Percentiles rank a stretch among this genome's conserved stretches.
These are phyloP conservation scores for Vultur gryphus DNA, from an alignment of 2,797 vertebrate species.

Conservation along the genomic window DNA sequence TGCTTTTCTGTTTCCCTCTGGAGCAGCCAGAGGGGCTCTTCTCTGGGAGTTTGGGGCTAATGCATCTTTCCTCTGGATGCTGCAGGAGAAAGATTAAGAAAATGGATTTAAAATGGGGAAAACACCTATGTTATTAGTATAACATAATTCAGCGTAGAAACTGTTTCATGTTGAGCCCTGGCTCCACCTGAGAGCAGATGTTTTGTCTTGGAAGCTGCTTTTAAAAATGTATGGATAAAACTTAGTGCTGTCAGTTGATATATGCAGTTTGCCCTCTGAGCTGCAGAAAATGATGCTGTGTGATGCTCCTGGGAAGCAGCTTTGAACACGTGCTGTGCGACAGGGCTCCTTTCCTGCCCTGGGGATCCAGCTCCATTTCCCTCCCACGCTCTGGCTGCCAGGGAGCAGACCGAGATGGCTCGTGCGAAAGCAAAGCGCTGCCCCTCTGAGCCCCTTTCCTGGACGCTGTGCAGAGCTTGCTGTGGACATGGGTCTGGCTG, in stretches of 20 bases:
- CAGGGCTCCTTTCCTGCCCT: neutral
- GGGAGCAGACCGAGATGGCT: neutral
- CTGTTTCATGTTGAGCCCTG: neutral
- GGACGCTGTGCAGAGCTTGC: neutral
- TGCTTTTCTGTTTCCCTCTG: neutral
- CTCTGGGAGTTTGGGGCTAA: neutral
- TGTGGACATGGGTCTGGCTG: neutral
- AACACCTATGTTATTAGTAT: neutral
- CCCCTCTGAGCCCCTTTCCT: neutral
- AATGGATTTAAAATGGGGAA: neutral
- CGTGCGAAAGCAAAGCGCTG: fast-evolving
- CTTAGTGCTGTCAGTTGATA: neutral
- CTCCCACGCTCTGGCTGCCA: neutral
- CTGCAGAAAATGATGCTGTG: neutral
- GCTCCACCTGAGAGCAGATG: neutral
- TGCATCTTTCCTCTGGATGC: neutral
- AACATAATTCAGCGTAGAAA: neutral
- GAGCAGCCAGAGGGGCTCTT: neutral
- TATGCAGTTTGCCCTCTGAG: neutral
- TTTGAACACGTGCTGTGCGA: fast-evolving
- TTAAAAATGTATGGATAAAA: neutral
- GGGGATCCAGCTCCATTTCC: neutral
- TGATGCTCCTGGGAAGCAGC: neutral
- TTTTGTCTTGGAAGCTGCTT: slow-evolving; percentile 8
- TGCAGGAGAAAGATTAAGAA: neutral